phyloP scores from a whole-genome alignment of 1,140 invertebrate genomes.

The Vanessa atalanta region DNA sequence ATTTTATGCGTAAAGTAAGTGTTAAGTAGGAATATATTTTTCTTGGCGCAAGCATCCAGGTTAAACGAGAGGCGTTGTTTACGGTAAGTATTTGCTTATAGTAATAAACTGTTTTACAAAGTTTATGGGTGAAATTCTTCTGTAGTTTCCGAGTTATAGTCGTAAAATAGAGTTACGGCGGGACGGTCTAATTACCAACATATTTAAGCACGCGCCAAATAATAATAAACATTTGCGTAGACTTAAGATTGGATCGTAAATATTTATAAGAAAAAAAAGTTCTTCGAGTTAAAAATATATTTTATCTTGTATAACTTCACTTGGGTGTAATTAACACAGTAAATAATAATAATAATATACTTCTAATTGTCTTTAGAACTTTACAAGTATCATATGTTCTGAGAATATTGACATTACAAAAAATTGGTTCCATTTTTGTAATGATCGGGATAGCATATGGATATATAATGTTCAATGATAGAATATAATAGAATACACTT shows the following conservation, averaged over 20 bases:
- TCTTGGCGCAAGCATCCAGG: slow-evolving; percentile 4
- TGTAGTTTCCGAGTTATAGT: slow-evolving; percentile 26
- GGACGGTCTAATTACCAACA: slow-evolving; percentile 27
- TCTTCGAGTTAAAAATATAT: not conserved
- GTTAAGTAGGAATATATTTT: slow-evolving; percentile 5
- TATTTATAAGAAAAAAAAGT: not conserved
- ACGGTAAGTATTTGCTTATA: slow-evolving; percentile 13
- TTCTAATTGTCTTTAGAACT: too few relatives aligned
- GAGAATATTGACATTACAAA: too few relatives aligned
- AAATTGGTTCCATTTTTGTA: too few relatives aligned
- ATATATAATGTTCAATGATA: too few relatives aligned
- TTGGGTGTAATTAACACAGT: too few relatives aligned
- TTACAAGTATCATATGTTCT: too few relatives aligned
- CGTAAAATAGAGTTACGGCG: slow-evolving; percentile 25
- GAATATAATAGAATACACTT: too few relatives aligned
- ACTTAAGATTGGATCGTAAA: slow-evolving; percentile 8
- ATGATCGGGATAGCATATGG: too few relatives aligned
- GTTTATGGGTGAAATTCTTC: slow-evolving; percentile 22
- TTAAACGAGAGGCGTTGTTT: slow-evolving; percentile 25
- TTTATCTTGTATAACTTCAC: not conserved
- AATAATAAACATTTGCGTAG: slow-evolving; percentile 11
- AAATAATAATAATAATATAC: too few relatives aligned
- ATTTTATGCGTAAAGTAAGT: not conserved
- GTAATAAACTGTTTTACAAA: slow-evolving; percentile 27
- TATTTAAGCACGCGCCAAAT: slow-evolving; percentile 25